A percentile compares a stretch with the other conserved stretches of the same genome.
Evolutionary conservation across 1,140 invertebrate genomes (phyloP).

Genomic region (Odontomachus brunneus): DNA sequence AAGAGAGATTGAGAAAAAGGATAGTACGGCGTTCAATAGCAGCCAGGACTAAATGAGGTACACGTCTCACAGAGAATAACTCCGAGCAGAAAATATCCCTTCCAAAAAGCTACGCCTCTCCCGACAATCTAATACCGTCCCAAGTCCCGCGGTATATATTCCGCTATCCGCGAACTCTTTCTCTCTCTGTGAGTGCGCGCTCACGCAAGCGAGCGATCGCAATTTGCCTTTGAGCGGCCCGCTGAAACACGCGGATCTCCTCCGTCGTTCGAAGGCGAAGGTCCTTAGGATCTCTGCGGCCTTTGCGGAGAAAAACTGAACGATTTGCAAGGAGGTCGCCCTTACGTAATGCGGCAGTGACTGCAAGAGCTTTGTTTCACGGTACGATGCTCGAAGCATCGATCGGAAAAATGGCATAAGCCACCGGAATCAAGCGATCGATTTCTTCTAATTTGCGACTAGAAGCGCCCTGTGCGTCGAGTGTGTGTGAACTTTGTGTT

Average conservation of each 20-base stretch:
- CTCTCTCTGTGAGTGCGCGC: constrained; percentile 14
- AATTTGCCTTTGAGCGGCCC: constrained; percentile 45
- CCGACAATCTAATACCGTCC: constrained; percentile 28
- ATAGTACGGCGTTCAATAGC: constrained; percentile 8
- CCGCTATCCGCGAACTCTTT: constrained; percentile 17
- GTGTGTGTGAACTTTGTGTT: too few species aligned
- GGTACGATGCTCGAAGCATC: not conserved
- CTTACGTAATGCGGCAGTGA: not conserved
- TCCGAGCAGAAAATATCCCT: constrained; percentile 22
- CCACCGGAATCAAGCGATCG: not conserved
- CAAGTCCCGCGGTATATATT: constrained; percentile 1
- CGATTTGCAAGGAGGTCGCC: not conserved
- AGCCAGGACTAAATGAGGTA: constrained; percentile 15
- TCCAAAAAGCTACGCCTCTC: constrained; percentile 19
- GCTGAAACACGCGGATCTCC: not conserved
- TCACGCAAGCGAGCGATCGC: constrained; percentile 10
- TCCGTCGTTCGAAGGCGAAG: not conserved
- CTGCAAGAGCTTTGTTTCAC: not conserved
- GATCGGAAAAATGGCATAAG: not conserved
- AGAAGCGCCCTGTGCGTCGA: too few species aligned
- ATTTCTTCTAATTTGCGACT: not conserved
- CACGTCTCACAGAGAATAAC: constrained; percentile 23
- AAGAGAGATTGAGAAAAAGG: not conserved
- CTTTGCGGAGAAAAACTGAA: constrained; percentile 20
- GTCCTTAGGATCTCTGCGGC: not conserved